Base-by-base conservation (phyloP, 2,888 invertebrate genomes). In the Crematogaster levior region DNA sequence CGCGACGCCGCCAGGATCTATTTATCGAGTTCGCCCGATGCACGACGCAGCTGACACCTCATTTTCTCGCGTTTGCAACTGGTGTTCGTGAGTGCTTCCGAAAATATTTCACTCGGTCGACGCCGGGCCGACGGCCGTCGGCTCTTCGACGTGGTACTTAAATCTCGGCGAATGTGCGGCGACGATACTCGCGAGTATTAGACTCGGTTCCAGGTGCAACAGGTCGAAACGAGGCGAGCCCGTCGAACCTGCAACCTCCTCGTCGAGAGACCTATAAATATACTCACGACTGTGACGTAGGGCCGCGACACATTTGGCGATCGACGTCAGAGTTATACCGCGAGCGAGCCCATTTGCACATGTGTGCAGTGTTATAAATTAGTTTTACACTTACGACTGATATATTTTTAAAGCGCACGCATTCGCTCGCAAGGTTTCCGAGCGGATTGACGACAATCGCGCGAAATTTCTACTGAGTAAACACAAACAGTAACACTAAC, bases 281-380 rank as follows among this genome's bases (percentile, higher is more conserved):
- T 34, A 85, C 18, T 70, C 21, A 24, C 7, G 81, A 46, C 77
- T 75, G 70, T 88, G 88, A 88, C 88, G 88, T 89, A 68, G 79
- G 73, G 72, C 65, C 21, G 43, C 51, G 65, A 68, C 77, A 53
- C 79, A 82, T 86, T 88, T 81, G 43, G 74, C 80, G 60, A 84
- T 84, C 86, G 84, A 88, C 88, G 89, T 88, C 87, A 89, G 86
- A 84, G 73, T 80, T 51, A n/a, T 72, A 34, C 56, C 53, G 40
- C 21, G 40, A 40, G 12, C 63, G 65, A 40, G n/a, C 34, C 56
- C 40, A 12, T 37, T 34, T n/a, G n/a, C 58, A 43, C 46, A 53
- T 12, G 53, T 53, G 53, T 37, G 40, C 51, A 24, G 15, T 21
- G 70, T 46, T 68, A 79, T 70, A 79, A 79, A 79, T 79, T 43